Conservation (phyloP, 2,797 vertebrate genomes). For the Sternotherus odoratus region DNA sequence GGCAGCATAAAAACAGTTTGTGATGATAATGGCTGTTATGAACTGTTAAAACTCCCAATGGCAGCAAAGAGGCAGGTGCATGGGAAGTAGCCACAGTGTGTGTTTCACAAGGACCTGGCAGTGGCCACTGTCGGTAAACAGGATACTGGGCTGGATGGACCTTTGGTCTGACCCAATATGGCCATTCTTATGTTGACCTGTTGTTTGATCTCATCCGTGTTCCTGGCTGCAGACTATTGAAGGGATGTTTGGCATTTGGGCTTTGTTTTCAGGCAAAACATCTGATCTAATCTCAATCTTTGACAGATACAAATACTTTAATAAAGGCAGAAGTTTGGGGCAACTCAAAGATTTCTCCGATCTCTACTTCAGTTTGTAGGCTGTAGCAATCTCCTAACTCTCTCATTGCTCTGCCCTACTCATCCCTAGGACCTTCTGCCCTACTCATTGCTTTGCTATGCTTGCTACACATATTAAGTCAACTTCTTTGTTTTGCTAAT, state of each 20-base stretch:
- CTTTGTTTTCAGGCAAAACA: slow-evolving; percentile 44
- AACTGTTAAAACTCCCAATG: neutral
- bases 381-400: slow-evolving; percentile 68
- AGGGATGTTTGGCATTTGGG: slow-evolving; percentile 58
- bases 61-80: neutral
- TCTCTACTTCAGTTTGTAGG: slow-evolving; percentile 52
- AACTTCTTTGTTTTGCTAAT: slow-evolving; percentile 5
- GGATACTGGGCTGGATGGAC: too few relatives aligned
- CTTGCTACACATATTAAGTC: neutral
- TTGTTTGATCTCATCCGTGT: slow-evolving; percentile 63
- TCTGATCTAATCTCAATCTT: slow-evolving; percentile 57
- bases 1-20: neutral
- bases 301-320: slow-evolving; percentile 68
- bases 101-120: slow-evolving; percentile 53
- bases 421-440: slow-evolving; percentile 39
- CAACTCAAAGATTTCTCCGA: slow-evolving; percentile 64
- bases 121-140: too few relatives aligned
- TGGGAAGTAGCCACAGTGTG: slow-evolving; percentile 28
- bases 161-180: too few relatives aligned
- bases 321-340: slow-evolving; percentile 66
- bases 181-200: neutral
- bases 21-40: neutral
- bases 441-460: slow-evolving; percentile 17
- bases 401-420: slow-evolving; percentile 52
- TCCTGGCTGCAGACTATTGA: slow-evolving; percentile 33